Conservation (phyloP, 2,113 vertebrate species). For the Oplegnathus fasciatus region DNA sequence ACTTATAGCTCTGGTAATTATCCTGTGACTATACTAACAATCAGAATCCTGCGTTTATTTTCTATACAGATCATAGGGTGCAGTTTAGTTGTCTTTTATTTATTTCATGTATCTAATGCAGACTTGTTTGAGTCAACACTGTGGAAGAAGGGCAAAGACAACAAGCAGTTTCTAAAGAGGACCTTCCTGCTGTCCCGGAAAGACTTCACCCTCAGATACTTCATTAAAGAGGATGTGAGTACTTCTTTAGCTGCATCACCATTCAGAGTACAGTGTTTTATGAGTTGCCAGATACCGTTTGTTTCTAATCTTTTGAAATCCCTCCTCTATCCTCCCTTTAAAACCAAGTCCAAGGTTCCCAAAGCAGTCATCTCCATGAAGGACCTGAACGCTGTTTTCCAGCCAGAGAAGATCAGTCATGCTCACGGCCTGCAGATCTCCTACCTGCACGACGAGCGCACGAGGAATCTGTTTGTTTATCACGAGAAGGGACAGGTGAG, state of each 20-base stretch:
- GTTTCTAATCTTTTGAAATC: slow-evolving; percentile 1
- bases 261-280: not conserved
- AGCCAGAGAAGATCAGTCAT: slow-evolving; percentile 91
- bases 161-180: slow-evolving; percentile 83
- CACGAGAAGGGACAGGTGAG: slow-evolving; percentile 89
- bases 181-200: slow-evolving; percentile 80
- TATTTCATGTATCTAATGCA: slow-evolving; percentile 33
- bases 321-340: not conserved
- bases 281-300: not conserved
- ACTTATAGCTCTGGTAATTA: slow-evolving; percentile 85
- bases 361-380: slow-evolving; percentile 90
- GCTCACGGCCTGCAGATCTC: slow-evolving; percentile 92
- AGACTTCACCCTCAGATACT: slow-evolving; percentile 86
- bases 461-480: slow-evolving; percentile 93
- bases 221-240: slow-evolving; percentile 83
- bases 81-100: not conserved
- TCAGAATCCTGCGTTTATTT: not conserved
- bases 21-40: not conserved
- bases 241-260: not conserved
- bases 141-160: slow-evolving; percentile 87
- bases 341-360: slow-evolving; percentile 85
- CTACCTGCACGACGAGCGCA: slow-evolving; percentile 84
- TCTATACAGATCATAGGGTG: not conserved
- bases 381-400: slow-evolving; percentile 92
- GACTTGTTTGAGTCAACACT: slow-evolving; percentile 79